phyloP scores from a whole-genome alignment of 2,113 vertebrate species.

The Corythornis madagascariensis region DNA sequence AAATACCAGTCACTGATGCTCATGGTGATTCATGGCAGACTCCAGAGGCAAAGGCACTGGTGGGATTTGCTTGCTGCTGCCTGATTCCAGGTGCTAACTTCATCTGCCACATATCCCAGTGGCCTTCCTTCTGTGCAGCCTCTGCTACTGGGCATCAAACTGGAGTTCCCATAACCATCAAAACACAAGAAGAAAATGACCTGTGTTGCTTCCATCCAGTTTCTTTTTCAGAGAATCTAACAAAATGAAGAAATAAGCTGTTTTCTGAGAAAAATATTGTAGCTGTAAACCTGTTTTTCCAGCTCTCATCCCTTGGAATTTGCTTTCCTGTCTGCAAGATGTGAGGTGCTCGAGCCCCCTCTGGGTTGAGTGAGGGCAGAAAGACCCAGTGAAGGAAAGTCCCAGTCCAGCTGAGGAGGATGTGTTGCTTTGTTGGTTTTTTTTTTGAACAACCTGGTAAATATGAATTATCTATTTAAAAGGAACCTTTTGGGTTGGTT shows the following conservation, averaged over 20 bases:
- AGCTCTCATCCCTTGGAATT: neutral
- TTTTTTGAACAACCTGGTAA: constrained; percentile 10
- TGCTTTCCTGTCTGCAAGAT: neutral
- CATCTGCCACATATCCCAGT: neutral
- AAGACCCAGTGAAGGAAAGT: constrained; percentile 7
- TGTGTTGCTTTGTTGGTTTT: neutral
- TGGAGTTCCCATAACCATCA: neutral
- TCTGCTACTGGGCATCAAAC: neutral
- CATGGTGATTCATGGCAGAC: neutral
- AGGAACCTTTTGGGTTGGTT: neutral
- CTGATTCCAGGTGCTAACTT: neutral
- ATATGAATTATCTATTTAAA: constrained; percentile 52
- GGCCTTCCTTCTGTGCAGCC: neutral
- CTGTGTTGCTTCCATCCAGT: neutral
- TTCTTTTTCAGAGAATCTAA: neutral
- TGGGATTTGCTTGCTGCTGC: neutral
- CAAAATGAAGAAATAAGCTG: neutral
- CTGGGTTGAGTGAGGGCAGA: constrained; percentile 3
- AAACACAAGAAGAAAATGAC: neutral
- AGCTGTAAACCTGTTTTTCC: neutral
- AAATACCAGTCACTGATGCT: neutral
- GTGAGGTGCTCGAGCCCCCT: neutral
- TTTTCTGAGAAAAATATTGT: neutral
- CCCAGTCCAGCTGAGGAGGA: constrained; percentile 39
- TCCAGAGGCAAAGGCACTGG: neutral